These are phyloP conservation scores for Rhopalosiphum maidis DNA, from an alignment of 1,140 invertebrate genomes.

Conservation along the genomic window DNA sequence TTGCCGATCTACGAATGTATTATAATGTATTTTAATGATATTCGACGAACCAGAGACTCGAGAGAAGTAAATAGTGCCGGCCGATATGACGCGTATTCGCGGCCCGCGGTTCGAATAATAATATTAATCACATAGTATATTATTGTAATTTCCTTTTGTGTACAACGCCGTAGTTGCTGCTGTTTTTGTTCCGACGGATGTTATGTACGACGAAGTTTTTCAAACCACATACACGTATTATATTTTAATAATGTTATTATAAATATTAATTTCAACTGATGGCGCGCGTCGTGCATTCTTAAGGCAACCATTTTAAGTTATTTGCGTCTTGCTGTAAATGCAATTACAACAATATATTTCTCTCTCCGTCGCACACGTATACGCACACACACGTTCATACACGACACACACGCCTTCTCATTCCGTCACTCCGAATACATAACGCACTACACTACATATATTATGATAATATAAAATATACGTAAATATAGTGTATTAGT, in stretches of 20 bases:
- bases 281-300: neutral
- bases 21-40: neutral
- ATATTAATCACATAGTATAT: neutral
- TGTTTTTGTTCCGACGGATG: neutral
- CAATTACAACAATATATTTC: neutral
- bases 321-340: neutral
- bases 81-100: neutral
- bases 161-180: neutral
- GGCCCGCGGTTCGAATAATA: neutral
- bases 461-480: neutral
- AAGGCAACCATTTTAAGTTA: neutral
- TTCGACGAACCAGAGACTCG: neutral
- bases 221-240: neutral
- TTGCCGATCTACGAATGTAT: neutral
- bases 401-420: neutral
- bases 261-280: slow-evolving; percentile 27
- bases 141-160: neutral
- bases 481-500: too few relatives aligned
- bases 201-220: neutral
- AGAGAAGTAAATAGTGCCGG: neutral
- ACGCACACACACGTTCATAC: too few relatives aligned
- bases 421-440: neutral
- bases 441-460: neutral
- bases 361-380: too few relatives aligned
- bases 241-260: slow-evolving; percentile 23